Conservation (phyloP, 92 coral and sea anemone species). For the Epizoanthus ramosus region DNA sequence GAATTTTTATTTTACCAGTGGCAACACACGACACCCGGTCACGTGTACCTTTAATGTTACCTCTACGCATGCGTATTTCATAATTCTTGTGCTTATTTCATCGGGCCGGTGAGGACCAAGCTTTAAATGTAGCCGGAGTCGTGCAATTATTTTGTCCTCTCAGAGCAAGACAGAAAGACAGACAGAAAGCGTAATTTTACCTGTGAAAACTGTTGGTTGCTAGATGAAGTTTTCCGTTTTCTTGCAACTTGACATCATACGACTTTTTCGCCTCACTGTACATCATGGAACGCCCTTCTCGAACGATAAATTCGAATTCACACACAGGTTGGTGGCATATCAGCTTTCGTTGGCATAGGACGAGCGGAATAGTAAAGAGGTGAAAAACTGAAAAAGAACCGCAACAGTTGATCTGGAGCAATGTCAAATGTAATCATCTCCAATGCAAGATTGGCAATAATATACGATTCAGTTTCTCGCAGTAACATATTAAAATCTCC, state of each 20-base stretch:
- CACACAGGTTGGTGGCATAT: slow-evolving; percentile 27
- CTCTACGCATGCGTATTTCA: too few relatives aligned
- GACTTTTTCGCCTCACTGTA: slow-evolving; percentile 19
- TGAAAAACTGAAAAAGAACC: neutral
- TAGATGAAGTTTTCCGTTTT: slow-evolving; percentile 39
- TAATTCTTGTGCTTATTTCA: too few relatives aligned
- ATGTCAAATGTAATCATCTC: too few relatives aligned
- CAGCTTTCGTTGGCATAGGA: neutral
- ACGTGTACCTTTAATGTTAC: too few relatives aligned
- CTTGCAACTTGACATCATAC: slow-evolving; percentile 19
- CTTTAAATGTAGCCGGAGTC: too few relatives aligned
- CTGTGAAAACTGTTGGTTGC: slow-evolving; percentile 28
- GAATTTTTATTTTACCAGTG: too few relatives aligned
- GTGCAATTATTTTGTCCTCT: neutral
- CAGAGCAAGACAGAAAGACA: neutral
- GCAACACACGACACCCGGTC: too few relatives aligned
- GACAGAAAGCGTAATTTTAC: slow-evolving; percentile 3
- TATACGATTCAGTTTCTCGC: too few relatives aligned
- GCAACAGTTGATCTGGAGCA: too few relatives aligned
- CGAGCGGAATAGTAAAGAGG: neutral
- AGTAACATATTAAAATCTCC: too few relatives aligned
- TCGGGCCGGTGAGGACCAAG: too few relatives aligned
- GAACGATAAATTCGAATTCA: slow-evolving; percentile 42
- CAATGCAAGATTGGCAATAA: too few relatives aligned
- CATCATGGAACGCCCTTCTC: slow-evolving; percentile 58